Conservation (phyloP, 2,797 vertebrate genomes). For the Zenarchopterus dispar region DNA sequence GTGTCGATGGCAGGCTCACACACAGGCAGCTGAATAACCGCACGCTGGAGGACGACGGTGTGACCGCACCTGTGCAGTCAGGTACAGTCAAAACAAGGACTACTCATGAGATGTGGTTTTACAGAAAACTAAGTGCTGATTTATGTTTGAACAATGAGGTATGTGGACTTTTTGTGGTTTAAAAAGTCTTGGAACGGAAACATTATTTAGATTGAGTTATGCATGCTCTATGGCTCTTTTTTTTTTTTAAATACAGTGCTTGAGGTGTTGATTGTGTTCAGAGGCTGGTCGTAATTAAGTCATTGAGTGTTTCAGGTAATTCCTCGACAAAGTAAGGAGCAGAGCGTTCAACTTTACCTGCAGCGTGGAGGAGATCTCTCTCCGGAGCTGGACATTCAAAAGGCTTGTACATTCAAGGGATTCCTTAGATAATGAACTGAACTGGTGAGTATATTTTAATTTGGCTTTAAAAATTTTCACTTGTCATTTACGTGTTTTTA, state of each 20-base stretch:
- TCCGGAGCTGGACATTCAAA: too few species aligned
- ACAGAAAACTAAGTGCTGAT: too few species aligned
- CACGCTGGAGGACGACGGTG: too few species aligned
- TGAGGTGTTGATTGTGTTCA: too few species aligned
- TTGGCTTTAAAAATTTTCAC: not conserved
- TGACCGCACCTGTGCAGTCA: too few species aligned
- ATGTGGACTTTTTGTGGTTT: not conserved
- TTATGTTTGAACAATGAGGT: not conserved
- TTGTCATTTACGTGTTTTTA: not conserved
- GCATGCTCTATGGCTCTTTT: not conserved
- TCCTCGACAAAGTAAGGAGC: not conserved
- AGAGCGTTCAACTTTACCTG: too few species aligned
- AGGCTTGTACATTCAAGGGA: not conserved
- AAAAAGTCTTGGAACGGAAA: not conserved
- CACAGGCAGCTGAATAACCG: too few species aligned
- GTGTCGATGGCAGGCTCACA: not conserved
- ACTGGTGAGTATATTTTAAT: conserved; percentile 62
- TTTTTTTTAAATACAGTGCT: not conserved
- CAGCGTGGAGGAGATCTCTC: too few species aligned
- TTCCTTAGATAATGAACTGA: not conserved
- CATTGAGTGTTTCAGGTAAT: conserved; percentile 52
- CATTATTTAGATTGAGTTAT: too few species aligned
- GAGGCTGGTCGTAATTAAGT: conserved; percentile 5
- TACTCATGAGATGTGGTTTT: too few species aligned
- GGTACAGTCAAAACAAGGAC: too few species aligned